A percentile compares a stretch with the other conserved stretches of the same genome.
Conservation (phyloP, 1,140 invertebrate genomes). For the Musca domestica region DNA sequence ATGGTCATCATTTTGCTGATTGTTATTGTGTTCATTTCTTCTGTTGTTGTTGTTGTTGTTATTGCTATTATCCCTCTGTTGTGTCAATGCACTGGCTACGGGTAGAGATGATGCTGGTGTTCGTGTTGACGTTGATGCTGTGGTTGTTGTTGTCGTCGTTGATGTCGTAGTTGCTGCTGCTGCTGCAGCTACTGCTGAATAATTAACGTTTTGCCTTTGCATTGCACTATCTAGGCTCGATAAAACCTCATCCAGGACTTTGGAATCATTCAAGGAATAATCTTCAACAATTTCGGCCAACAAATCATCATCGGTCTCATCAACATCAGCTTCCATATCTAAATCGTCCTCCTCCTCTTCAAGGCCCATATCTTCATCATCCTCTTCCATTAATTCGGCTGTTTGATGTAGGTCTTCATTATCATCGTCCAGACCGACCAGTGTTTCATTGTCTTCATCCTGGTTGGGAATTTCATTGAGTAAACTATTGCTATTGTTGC, state of each 20-base stretch:
- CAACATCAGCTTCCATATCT: constrained; percentile 16
- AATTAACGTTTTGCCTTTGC: background rate
- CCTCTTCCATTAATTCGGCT: constrained; percentile 19
- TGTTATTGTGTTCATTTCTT: no score
- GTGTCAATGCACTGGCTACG: no score
- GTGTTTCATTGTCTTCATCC: constrained; percentile 22
- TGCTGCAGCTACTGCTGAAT: background rate
- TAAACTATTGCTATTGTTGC: constrained; percentile 20
- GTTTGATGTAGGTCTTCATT: background rate
- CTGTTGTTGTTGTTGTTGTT: no score
- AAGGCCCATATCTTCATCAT: constrained; percentile 4
- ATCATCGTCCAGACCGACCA: background rate
- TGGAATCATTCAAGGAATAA: constrained; percentile 11
- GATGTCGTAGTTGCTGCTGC: background rate
- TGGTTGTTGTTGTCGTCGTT: background rate
- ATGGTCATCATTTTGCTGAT: no score
- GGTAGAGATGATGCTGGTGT: background rate
- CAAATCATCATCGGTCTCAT: constrained; percentile 28
- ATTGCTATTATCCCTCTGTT: no score
- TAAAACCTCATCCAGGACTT: constrained; percentile 23
- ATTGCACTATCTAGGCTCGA: constrained; percentile 17
- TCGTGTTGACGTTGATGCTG: no score
- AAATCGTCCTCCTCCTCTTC: background rate
- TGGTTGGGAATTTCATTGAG: constrained; percentile 13
- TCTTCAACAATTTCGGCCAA: constrained; percentile 18